Evolutionary conservation across 2,797 vertebrate species (phyloP).

Genomic region (Chelonia mydas): DNA sequence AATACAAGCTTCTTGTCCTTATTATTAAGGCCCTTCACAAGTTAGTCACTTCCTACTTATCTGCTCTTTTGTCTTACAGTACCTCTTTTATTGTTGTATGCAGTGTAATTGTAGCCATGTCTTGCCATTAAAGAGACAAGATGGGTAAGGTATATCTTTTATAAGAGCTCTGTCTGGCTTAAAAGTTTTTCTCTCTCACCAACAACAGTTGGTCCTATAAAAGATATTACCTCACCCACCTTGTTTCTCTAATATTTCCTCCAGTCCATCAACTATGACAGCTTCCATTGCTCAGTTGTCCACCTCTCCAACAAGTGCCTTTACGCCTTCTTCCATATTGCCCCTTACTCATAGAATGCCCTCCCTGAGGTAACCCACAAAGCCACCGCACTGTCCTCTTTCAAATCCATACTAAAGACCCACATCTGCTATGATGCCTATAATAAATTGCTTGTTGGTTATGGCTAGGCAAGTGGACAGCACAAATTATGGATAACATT

Average conservation of each 20-base stretch:
- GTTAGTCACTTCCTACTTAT: not conserved
- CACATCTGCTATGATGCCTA: not conserved
- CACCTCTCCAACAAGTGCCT: not conserved
- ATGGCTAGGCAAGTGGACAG: not conserved
- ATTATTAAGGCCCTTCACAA: not conserved
- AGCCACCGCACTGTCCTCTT: not conserved
- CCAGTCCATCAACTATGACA: not conserved
- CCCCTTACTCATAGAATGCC: not conserved
- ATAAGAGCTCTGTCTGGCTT: too few species aligned
- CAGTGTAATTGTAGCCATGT: too few species aligned
- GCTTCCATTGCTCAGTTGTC: not conserved
- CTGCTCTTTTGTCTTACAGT: not conserved
- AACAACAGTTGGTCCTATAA: too few species aligned
- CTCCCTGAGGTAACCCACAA: not conserved
- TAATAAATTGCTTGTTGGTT: not conserved
- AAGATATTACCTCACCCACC: too few species aligned
- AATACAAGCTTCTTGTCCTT: too few species aligned
- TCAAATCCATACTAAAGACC: not conserved
- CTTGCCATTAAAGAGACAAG: too few species aligned
- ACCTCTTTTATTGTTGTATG: not conserved
- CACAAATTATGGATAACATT: not conserved
- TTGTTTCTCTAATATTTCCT: not conserved
- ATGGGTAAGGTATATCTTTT: too few species aligned
- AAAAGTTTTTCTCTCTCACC: too few species aligned
- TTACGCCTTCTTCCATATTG: not conserved